phyloP scores from a whole-genome alignment of 2,797 vertebrate species.

The Sciurus carolinensis region DNA sequence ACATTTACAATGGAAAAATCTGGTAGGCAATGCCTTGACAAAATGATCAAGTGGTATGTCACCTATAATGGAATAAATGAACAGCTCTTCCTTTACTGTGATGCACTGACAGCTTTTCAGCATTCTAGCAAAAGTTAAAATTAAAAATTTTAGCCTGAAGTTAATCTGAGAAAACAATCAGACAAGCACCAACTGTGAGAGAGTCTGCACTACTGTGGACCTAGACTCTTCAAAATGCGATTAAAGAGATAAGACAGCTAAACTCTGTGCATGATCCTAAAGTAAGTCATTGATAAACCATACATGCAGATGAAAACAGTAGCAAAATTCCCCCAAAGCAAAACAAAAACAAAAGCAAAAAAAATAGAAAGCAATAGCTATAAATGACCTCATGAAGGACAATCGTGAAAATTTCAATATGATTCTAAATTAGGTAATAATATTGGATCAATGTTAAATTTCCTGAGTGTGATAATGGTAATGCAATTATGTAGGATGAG shows the following conservation, averaged over 20 bases:
- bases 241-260: background rate
- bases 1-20: constrained; percentile 8
- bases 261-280: background rate
- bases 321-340: background rate
- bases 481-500: background rate
- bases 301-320: background rate
- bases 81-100: background rate
- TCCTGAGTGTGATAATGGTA: background rate
- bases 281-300: background rate
- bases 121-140: background rate
- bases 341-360: background rate
- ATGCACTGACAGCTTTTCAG: background rate
- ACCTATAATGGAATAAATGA: background rate
- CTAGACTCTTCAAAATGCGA: background rate
- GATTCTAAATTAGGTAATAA: background rate
- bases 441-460: background rate
- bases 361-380: background rate
- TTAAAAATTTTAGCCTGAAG: background rate
- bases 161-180: constrained; percentile 15
- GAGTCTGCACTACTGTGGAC: background rate
- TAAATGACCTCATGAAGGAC: background rate
- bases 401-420: background rate
- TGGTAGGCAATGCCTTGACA: background rate
- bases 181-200: background rate
- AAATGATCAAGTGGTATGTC: background rate